These are phyloP conservation scores for Cairina moschata DNA, from an alignment of 2,113 vertebrate species.

Conservation along the genomic window DNA sequence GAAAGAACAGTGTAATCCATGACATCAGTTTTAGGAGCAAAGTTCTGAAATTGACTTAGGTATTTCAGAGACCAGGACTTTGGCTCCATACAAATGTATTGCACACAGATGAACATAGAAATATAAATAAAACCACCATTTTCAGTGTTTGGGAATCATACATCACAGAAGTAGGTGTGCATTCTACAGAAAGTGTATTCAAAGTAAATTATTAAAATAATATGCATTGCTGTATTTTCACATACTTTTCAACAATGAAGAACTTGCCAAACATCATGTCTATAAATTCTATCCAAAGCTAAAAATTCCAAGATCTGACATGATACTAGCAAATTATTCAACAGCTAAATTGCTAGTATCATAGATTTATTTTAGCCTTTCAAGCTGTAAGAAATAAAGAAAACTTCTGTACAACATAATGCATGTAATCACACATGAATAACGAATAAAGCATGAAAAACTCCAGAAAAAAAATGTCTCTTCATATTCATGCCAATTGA, in stretches of 20 bases:
- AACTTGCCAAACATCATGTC: background rate
- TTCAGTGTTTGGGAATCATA: background rate
- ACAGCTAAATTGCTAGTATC: background rate
- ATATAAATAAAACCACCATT: background rate
- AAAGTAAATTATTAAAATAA: background rate
- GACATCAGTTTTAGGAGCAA: background rate
- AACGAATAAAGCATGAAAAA: background rate
- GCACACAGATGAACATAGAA: rapidly evolving
- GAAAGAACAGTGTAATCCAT: background rate
- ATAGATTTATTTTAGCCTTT: background rate
- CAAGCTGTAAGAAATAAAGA: background rate
- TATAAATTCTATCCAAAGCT: background rate
- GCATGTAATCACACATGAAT: background rate
- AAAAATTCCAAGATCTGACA: background rate
- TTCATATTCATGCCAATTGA: background rate
- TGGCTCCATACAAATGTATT: background rate
- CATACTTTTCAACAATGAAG: background rate
- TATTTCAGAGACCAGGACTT: background rate
- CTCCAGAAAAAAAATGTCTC: rapidly evolving
- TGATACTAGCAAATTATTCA: background rate
- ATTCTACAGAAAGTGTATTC: background rate
- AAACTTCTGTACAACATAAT: background rate
- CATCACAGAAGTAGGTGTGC: background rate
- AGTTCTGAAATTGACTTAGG: background rate
- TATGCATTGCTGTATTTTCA: background rate